phyloP scores from a whole-genome alignment of 2,888 invertebrate species.

The Chydorus sphaericus region DNA sequence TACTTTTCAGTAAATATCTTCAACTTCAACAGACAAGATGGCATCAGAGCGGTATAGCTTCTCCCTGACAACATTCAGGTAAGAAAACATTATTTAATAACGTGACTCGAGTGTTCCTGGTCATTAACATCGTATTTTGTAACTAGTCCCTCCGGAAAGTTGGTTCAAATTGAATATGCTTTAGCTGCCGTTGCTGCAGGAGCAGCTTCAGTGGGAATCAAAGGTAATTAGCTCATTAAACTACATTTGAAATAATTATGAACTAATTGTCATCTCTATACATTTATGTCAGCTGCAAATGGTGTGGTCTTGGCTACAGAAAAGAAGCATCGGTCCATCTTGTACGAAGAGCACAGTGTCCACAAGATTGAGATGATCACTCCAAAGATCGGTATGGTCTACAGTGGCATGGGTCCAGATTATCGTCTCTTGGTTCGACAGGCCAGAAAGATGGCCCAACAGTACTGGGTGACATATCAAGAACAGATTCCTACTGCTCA shows the following conservation, averaged over 20 bases:
- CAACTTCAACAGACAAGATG: too few species aligned
- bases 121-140: constrained; percentile 26
- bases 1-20: too few species aligned
- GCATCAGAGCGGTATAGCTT: constrained; percentile 93
- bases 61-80: constrained; percentile 78
- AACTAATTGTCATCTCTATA: background rate
- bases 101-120: background rate
- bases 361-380: constrained; percentile 93
- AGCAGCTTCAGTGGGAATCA: constrained; percentile 96
- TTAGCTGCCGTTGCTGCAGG: constrained; percentile 96
- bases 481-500: constrained; percentile 95
- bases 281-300: constrained; percentile 60
- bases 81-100: constrained; percentile 23
- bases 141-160: constrained; percentile 89
- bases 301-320: constrained; percentile 98
- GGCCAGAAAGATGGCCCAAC: constrained; percentile 90
- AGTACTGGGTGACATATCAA: constrained; percentile 77
- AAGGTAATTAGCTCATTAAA: constrained; percentile 43
- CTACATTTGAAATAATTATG: background rate
- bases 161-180: constrained; percentile 99
- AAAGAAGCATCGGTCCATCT: constrained; percentile 91
- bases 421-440: constrained; percentile 76
- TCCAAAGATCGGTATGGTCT: constrained; percentile 92
- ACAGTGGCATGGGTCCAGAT: constrained; percentile 86
- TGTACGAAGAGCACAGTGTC: constrained; percentile 94